Evolutionary conservation across 2,113 vertebrate genomes (phyloP).

Genomic region (Eublepharis macularius): DNA sequence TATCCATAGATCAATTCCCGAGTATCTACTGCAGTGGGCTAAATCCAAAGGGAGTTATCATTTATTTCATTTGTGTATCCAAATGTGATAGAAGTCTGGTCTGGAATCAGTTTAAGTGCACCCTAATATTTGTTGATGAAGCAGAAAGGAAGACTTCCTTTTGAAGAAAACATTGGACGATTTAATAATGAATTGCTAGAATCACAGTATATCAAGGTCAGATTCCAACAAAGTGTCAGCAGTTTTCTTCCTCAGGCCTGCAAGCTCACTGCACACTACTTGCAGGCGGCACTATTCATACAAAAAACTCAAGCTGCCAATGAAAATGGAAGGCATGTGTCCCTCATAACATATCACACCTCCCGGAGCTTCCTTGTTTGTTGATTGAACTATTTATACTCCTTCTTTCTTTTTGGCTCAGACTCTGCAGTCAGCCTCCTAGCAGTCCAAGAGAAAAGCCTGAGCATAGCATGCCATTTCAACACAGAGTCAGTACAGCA

Average conservation of each 20-base stretch:
- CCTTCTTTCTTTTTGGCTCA: no score
- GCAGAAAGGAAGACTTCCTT: conserved; percentile 11
- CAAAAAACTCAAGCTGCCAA: background rate
- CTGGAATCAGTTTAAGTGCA: conserved; percentile 21
- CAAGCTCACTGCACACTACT: background rate
- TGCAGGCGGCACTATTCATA: background rate
- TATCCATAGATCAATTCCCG: conserved; percentile 45
- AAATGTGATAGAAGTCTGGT: conserved; percentile 13
- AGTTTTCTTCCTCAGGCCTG: background rate
- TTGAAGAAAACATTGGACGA: background rate
- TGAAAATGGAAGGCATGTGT: no score
- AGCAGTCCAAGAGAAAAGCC: no score
- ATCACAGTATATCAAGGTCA: conserved; percentile 56
- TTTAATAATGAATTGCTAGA: conserved; percentile 52
- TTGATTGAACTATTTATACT: no score
- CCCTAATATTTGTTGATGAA: conserved; percentile 16
- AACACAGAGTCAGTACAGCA: no score
- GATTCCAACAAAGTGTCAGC: conserved; percentile 31
- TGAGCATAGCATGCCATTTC: no score
- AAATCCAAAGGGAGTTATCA: conserved; percentile 30
- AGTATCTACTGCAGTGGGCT: background rate
- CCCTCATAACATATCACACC: no score
- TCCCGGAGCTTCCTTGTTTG: no score
- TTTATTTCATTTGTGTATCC: conserved; percentile 34
- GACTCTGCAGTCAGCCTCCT: no score